Conservation (phyloP, 2,797 vertebrate genomes). For the Lophotriccus pileatus region DNA sequence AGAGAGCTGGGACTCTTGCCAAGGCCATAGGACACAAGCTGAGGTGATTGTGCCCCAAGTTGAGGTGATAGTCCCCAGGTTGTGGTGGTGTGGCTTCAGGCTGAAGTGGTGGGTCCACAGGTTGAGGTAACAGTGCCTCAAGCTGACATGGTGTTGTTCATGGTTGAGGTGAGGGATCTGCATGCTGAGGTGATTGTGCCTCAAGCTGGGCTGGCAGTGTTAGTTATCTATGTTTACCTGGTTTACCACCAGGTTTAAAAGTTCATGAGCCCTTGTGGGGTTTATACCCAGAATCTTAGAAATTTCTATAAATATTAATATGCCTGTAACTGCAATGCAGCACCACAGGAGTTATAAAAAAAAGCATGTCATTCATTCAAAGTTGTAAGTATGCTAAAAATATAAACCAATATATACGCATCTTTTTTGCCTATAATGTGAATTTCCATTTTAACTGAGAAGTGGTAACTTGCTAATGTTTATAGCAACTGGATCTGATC, state of each 20-base stretch:
- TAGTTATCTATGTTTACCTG: neutral
- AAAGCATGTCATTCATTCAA: neutral
- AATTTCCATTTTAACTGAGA: neutral
- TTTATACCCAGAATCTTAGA: neutral
- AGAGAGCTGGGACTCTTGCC: fast-evolving
- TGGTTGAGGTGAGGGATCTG: neutral
- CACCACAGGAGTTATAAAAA: neutral
- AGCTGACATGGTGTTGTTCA: neutral
- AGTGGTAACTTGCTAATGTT: neutral
- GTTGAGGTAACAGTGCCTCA: neutral
- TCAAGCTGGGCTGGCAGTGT: neutral
- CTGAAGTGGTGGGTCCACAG: neutral
- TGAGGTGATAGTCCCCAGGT: neutral
- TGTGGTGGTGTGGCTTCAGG: fast-evolving
- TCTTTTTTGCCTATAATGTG: neutral
- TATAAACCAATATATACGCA: neutral
- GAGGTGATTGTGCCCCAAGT: neutral
- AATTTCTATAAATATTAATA: neutral
- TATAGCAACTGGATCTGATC: neutral
- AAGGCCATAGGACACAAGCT: neutral
- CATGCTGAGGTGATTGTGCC: neutral
- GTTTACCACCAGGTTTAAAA: neutral
- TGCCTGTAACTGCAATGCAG: neutral
- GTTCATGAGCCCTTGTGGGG: neutral
- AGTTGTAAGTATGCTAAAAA: neutral